Percentiles rank a stretch among this genome's conserved stretches.
These are phyloP conservation scores for Enchytraeus crypticus DNA, from an alignment of 2,888 invertebrate genomes.

Conservation along the genomic window DNA sequence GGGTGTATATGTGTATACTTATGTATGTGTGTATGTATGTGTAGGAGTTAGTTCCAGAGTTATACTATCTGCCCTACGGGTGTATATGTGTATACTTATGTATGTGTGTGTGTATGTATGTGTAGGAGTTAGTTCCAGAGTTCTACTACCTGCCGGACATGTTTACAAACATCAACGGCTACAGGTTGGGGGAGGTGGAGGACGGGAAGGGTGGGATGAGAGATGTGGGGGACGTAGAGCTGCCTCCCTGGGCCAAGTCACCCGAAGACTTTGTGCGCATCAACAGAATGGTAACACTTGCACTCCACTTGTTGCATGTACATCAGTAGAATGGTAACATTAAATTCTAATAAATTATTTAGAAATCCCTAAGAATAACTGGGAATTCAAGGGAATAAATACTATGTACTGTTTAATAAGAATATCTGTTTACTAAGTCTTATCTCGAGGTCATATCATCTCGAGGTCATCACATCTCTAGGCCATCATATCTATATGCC, in stretches of 20 bases:
- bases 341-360: no score
- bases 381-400: no score
- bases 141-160: conserved; percentile 98
- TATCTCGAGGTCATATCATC: no score
- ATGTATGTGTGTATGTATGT: conserved; percentile 98
- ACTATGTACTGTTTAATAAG: no score
- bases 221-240: conserved; percentile 75
- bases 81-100: no score
- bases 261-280: conserved; percentile 97
- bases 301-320: no score
- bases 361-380: no score
- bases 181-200: conserved; percentile 78
- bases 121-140: conserved; percentile 89
- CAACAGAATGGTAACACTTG: conserved; percentile 71
- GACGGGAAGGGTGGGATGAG: conserved; percentile 60
- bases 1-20: no score
- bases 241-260: conserved; percentile 88
- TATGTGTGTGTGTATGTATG: no score
- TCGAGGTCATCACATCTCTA: no score
- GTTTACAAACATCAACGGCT: conserved; percentile 79
- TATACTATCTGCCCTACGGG: no score
- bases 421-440: neutral
- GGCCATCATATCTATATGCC: no score
- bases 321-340: neutral
- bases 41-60: conserved; percentile 96